These are phyloP conservation scores for Poecilobothrus nobilitatus DNA, from an alignment of 2,888 invertebrate species.

Conservation along the genomic window DNA sequence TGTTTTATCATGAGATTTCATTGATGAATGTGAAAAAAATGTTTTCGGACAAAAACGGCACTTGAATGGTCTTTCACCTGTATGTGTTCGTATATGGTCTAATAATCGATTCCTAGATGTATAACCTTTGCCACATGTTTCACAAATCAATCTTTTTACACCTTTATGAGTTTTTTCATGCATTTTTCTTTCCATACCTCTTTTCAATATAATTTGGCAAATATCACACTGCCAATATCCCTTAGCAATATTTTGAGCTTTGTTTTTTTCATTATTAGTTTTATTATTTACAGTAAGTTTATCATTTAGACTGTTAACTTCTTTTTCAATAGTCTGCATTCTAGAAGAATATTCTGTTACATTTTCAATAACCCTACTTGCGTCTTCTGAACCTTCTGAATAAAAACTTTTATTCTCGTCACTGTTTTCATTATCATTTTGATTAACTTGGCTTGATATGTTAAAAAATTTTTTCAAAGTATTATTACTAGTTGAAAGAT, in stretches of 20 bases:
- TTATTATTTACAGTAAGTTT: not conserved
- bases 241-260: not conserved
- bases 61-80: not conserved
- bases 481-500: too few relatives aligned
- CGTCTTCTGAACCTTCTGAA: too few relatives aligned
- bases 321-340: too few relatives aligned
- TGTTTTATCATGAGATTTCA: constrained; percentile 1
- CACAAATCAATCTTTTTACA: constrained; percentile 8
- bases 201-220: not conserved
- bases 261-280: too few relatives aligned
- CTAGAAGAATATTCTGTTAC: too few relatives aligned
- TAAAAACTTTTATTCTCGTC: too few relatives aligned
- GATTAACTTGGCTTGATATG: too few relatives aligned
- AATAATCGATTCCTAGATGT: not conserved
- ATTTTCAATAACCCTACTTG: too few relatives aligned
- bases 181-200: not conserved
- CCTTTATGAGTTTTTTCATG: constrained; percentile 7
- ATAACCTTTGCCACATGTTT: constrained; percentile 9
- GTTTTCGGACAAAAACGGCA: not conserved
- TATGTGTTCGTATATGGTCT: not conserved
- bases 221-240: constrained; percentile 7
- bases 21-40: not conserved
- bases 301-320: too few relatives aligned
- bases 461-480: too few relatives aligned
- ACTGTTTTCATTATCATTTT: too few relatives aligned